Percentiles rank a stretch among this genome's conserved stretches.
Evolutionary conservation across 2,113 vertebrate species (phyloP).

Genomic region (Centropus unirufus): DNA sequence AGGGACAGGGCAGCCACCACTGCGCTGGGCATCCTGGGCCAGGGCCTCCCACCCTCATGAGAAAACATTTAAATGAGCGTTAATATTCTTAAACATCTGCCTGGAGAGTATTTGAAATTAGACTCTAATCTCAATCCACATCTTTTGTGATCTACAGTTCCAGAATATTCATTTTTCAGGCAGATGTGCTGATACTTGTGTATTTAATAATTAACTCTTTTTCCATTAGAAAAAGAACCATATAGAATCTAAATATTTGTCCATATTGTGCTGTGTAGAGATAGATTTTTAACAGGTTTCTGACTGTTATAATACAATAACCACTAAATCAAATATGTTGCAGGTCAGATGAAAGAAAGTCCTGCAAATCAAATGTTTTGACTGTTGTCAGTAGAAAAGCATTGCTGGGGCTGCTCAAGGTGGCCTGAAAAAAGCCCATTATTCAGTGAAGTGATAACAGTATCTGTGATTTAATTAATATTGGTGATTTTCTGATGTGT

Average conservation of each 20-base stretch:
- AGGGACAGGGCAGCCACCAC: no score
- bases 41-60: no score
- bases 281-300: background rate
- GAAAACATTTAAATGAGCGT: background rate
- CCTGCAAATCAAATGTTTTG: background rate
- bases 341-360: background rate
- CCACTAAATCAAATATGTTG: background rate
- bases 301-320: background rate
- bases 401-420: background rate
- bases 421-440: conserved; percentile 32
- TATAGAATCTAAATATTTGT: accelerated
- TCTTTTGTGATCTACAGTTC: no score
- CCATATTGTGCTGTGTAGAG: background rate
- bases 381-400: background rate
- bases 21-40: no score
- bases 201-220: background rate
- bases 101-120: background rate
- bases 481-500: conserved; percentile 60
- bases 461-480: conserved; percentile 63
- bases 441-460: conserved; percentile 60
- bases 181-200: accelerated
- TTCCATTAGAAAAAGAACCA: background rate
- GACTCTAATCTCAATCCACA: background rate
- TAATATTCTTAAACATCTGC: background rate
- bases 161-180: background rate